phyloP scores from a whole-genome alignment of 2,797 vertebrate species.

The Peromyscus eremicus region DNA sequence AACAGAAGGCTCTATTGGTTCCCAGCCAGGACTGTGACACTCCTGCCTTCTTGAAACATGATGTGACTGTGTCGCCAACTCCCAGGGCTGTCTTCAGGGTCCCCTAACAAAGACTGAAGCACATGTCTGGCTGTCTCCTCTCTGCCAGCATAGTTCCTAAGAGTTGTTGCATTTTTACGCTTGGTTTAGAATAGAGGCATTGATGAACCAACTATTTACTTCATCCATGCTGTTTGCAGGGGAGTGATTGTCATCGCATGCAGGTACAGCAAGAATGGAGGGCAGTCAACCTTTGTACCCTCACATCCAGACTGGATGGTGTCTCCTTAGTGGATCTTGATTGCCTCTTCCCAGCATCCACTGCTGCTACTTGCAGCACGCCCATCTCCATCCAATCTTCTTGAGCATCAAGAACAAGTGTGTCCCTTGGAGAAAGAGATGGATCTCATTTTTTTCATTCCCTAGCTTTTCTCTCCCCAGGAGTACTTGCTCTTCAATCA shows the following conservation, averaged over 20 bases:
- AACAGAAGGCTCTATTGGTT: conserved; percentile 21
- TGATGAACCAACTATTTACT: not conserved
- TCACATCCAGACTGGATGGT: not conserved
- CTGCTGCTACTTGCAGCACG: not conserved
- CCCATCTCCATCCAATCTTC: not conserved
- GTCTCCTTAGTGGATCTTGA: conserved; percentile 2
- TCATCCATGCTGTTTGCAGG: not conserved
- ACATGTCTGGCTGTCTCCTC: not conserved
- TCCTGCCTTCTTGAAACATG: conserved; percentile 51
- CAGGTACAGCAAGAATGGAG: not conserved
- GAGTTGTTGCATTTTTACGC: not conserved
- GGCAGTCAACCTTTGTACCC: not conserved
- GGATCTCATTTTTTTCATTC: not conserved
- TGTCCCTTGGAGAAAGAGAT: not conserved
- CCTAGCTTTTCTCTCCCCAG: conserved; percentile 40
- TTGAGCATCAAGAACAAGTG: not conserved
- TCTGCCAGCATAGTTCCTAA: conserved; percentile 15
- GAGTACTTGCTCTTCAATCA: conserved; percentile 44
- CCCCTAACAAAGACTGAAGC: not conserved
- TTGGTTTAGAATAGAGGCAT: not conserved
- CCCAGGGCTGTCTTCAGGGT: not conserved
- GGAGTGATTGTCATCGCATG: not conserved
- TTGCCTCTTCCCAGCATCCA: not conserved
- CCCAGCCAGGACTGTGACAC: conserved; percentile 18
- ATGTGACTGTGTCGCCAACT: conserved; percentile 4